A percentile compares a stretch with the other conserved stretches of the same genome.
phyloP scores from a whole-genome alignment of 1,140 invertebrate genomes.

The Tetragonula clypearis region DNA sequence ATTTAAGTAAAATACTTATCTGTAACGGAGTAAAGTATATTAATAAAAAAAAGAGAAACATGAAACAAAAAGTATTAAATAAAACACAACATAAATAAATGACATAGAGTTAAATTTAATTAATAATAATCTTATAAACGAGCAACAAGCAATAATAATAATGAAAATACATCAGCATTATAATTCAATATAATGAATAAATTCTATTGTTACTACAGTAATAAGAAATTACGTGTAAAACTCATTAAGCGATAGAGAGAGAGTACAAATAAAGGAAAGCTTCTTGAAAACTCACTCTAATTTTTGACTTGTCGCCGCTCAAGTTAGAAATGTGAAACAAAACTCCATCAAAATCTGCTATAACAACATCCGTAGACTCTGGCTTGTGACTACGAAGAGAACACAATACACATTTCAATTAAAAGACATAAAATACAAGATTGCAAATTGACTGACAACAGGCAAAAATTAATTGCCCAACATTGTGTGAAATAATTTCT shows the following conservation, averaged over 20 bases:
- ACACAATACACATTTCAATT: constrained; percentile 12
- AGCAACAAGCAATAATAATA: not conserved
- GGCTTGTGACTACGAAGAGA: constrained; percentile 91
- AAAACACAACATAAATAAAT: not conserved
- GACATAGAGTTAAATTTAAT: not conserved
- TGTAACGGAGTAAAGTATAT: constrained; percentile 76
- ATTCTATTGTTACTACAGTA: not conserved
- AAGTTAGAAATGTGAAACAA: constrained; percentile 99
- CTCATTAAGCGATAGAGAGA: constrained; percentile 2
- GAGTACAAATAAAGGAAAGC: not conserved
- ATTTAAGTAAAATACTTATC: constrained; percentile 99
- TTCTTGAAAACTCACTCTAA: constrained; percentile 89
- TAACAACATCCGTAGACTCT: constrained; percentile 95
- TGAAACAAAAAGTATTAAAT: no score
- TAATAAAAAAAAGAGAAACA: no score
- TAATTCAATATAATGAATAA: not conserved
- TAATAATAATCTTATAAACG: not conserved
- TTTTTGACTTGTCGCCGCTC: constrained; percentile 97
- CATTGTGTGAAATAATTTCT: not conserved
- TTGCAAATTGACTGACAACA: not conserved
- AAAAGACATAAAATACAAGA: not conserved
- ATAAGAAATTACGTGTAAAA: not conserved
- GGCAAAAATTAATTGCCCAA: not conserved
- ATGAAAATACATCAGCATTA: not conserved
- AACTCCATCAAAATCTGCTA: constrained; percentile 99